Conservation (phyloP, 1,140 invertebrate genomes). For the Heliconius melpomene region DNA sequence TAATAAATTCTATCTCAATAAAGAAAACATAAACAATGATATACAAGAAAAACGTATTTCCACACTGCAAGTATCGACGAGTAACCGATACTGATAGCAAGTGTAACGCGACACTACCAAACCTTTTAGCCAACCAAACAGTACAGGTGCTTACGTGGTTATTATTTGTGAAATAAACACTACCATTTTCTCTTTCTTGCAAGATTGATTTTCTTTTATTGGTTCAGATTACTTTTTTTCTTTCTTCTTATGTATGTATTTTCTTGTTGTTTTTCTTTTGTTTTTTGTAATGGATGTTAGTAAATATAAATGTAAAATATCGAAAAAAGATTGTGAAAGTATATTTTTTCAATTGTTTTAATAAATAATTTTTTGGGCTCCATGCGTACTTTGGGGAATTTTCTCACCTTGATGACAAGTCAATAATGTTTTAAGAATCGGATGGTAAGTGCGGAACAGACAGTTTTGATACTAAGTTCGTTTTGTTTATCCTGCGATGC, state of each 20-base stretch:
- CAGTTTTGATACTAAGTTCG: too few species aligned
- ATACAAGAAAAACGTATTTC: background rate
- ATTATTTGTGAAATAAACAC: constrained; percentile 31
- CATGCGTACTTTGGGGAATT: too few species aligned
- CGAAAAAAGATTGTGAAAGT: too few species aligned
- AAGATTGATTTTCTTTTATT: constrained; percentile 13
- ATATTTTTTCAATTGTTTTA: too few species aligned
- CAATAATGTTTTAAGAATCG: too few species aligned
- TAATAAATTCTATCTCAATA: background rate
- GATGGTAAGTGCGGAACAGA: too few species aligned
- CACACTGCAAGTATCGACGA: background rate
- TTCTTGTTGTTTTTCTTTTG: background rate
- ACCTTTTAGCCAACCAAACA: constrained; percentile 57
- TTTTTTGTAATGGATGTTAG: background rate
- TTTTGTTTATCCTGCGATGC: too few species aligned
- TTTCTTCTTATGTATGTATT: background rate
- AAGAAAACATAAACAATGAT: background rate
- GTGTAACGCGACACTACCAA: constrained; percentile 44
- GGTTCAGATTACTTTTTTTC: background rate
- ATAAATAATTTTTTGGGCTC: too few species aligned
- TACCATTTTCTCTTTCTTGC: constrained; percentile 19
- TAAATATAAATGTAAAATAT: background rate
- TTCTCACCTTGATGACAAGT: too few species aligned
- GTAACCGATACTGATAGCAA: constrained; percentile 35
- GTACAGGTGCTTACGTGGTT: constrained; percentile 49